A percentile compares a stretch with the other conserved stretches of the same genome.
These are phyloP conservation scores for Ivindomyrus marchei DNA, from an alignment of 2,113 vertebrate species.

Conservation along the genomic window DNA sequence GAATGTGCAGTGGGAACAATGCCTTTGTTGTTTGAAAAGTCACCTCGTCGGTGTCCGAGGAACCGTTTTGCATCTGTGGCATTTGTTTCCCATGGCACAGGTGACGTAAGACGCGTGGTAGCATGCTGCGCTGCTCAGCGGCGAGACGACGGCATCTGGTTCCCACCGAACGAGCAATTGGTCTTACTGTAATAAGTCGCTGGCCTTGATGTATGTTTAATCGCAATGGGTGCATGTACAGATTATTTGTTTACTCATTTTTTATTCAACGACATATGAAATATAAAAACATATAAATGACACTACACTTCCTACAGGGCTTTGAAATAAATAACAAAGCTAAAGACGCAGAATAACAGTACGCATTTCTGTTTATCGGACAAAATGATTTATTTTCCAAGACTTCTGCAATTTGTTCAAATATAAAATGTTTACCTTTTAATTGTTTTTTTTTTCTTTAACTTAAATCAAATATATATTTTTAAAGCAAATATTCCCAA, in stretches of 20 bases:
- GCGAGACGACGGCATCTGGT: not conserved
- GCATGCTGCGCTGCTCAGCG: not conserved
- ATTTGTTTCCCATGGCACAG: not conserved
- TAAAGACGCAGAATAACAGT: not conserved
- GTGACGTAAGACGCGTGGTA: not conserved
- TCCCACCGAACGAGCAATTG: not conserved
- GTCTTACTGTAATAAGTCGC: not conserved
- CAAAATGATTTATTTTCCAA: not conserved
- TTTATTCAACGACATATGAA: not conserved
- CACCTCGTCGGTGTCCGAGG: not conserved
- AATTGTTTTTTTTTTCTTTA: not conserved
- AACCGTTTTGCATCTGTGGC: not conserved
- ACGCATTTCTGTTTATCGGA: not conserved
- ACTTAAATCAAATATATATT: not conserved
- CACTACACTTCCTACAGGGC: not conserved
- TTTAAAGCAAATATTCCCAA: not conserved
- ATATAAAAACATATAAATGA: not conserved
- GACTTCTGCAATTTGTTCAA: not conserved
- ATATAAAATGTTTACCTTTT: not conserved
- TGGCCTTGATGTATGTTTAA: not conserved
- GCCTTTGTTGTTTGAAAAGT: not conserved
- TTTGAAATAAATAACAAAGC: not conserved
- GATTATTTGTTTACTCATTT: not conserved
- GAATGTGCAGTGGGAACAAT: not conserved
- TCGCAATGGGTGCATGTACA: no score